These are phyloP conservation scores for Alectoris magna DNA, from an alignment of 2,797 vertebrate species.

Conservation along the genomic window DNA sequence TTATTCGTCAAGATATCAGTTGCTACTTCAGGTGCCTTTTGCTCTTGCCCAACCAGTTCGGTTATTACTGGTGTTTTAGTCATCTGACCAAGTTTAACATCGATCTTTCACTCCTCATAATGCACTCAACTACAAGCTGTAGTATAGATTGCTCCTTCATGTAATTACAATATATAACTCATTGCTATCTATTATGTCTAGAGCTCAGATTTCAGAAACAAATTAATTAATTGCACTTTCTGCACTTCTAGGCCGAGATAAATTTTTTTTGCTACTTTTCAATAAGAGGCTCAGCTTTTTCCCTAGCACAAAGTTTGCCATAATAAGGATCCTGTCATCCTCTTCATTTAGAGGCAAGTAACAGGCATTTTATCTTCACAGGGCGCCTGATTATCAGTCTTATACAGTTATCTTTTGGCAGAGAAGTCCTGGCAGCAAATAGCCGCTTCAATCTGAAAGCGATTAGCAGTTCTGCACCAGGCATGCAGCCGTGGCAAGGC, in stretches of 20 bases:
- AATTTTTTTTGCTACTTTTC: constrained; percentile 34
- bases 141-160: constrained; percentile 18
- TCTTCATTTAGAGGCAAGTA: constrained; percentile 24
- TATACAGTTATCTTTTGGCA: constrained; percentile 68
- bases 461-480: constrained; percentile 50
- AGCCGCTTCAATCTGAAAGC: constrained; percentile 23
- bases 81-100: constrained; percentile 46
- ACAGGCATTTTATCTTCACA: constrained; percentile 51
- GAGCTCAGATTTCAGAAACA: constrained; percentile 47
- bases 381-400: constrained; percentile 62
- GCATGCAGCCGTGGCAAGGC: constrained; percentile 11
- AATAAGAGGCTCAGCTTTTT: constrained; percentile 27
- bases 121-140: constrained; percentile 14
- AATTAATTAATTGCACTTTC: constrained; percentile 67
- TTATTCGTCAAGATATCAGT: constrained; percentile 35
- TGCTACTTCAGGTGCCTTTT: constrained; percentile 40
- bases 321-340: constrained; percentile 48
- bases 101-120: constrained; percentile 57
- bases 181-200: constrained; percentile 22
- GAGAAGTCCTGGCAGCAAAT: constrained; percentile 53
- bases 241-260: constrained; percentile 28
- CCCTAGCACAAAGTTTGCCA: neutral
- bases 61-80: constrained; percentile 34
- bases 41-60: constrained; percentile 40
- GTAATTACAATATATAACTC: constrained; percentile 21